Evolutionary conservation across 2,888 invertebrate species (phyloP), one percentile per base, ranked within the genome.

Genomic region (Aporophyla nigra): DNA sequence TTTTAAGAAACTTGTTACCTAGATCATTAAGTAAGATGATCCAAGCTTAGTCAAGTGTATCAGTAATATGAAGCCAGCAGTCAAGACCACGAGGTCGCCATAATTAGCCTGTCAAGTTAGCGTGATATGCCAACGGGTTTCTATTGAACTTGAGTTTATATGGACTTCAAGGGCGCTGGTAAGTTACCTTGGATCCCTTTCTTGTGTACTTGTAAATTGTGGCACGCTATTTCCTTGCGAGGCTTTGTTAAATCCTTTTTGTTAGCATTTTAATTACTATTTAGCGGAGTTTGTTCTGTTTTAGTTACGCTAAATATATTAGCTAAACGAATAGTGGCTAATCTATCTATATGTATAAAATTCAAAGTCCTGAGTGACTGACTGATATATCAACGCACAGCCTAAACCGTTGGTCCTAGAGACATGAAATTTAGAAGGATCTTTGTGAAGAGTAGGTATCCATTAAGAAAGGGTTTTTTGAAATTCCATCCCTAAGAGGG

Each of bases 121-220:
- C 92, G 92, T 91, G 91, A 91, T 90, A 91, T 90, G 90, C 86
- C 91, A 81, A 27, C 84, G 56, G 61, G 71, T 78, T 83, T 80
- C 80, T 67, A 86, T 83, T 86, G 82, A 86, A 86, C 83, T 86
- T 73, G 91, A 91, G 88, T 91, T 88, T 89, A 21, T 88, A 90
- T 10, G 72, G 43, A 53, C 61, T 40, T 51, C 86, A 87, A 88
- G 87, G 88, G 54, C 74, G 24, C 21, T 61, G 16, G 53, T 49
- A 74, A 72, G 62, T 65, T 71, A 71, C 81, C 85, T 81, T 83
- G 74, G 65, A 68, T 54, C 70, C 71, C 56, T 68, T 74, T 61
- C 68, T 68, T 68, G 21, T 54, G 40, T 54, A 69, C 33, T 33
- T 59, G 43, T 70, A 58, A 69, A n/a, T 56, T 27, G 70, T 59